Evolutionary conservation across 1,140 invertebrate species (phyloP).

Genomic region (Bombyx mandarina): DNA sequence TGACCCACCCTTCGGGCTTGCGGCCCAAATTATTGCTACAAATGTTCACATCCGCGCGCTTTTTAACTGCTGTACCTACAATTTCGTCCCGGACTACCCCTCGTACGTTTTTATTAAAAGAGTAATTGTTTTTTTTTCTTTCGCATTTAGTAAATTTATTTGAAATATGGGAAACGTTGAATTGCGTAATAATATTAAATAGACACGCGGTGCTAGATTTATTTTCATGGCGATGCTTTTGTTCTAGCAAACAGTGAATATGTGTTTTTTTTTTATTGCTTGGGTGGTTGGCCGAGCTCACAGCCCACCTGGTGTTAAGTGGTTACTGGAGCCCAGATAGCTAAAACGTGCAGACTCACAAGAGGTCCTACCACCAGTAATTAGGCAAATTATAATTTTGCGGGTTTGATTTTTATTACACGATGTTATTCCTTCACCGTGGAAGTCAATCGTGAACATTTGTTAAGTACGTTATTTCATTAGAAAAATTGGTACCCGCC

Average conservation of each 20-base stretch:
- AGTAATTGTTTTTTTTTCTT: too few species aligned
- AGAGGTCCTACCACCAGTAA: too few species aligned
- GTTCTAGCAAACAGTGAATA: not conserved
- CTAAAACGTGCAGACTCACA: too few species aligned
- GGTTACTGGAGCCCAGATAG: too few species aligned
- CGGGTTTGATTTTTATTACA: too few species aligned
- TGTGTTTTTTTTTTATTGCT: slow-evolving; percentile 5
- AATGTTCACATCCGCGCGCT: slow-evolving; percentile 57
- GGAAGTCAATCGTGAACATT: too few species aligned
- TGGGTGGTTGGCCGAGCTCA: not conserved
- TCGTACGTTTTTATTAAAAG: slow-evolving; percentile 30
- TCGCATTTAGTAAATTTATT: slow-evolving; percentile 14
- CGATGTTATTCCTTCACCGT: too few species aligned
- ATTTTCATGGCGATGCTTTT: not conserved
- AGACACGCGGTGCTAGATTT: slow-evolving; percentile 7
- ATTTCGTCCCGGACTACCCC: slow-evolving; percentile 35
- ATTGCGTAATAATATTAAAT: slow-evolving; percentile 13
- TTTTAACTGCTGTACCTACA: slow-evolving; percentile 41
- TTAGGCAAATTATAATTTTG: too few species aligned
- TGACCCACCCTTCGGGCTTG: slow-evolving; percentile 50
- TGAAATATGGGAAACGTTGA: slow-evolving; percentile 9
- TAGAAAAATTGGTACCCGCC: too few species aligned
- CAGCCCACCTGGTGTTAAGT: too few species aligned
- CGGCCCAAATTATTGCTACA: slow-evolving; percentile 60
- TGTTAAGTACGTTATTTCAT: too few species aligned